Evolutionary conservation across 2,113 vertebrate species (phyloP).

Genomic region (Mormoops blainvillei): DNA sequence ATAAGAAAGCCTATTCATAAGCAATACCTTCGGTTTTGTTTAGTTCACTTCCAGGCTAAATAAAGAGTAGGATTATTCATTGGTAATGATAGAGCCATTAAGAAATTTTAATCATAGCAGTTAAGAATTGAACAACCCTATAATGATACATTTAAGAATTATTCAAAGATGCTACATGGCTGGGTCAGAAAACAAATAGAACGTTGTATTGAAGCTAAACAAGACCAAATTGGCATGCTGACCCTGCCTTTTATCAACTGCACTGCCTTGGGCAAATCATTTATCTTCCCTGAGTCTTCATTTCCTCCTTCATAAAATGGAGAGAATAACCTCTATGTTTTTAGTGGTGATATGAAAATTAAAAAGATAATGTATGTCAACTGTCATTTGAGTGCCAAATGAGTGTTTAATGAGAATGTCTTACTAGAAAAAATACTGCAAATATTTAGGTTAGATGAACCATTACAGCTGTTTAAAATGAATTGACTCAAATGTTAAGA

Average conservation of each 20-base stretch:
- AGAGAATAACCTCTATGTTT: neutral
- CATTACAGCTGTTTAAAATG: constrained; percentile 17
- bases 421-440: constrained; percentile 5
- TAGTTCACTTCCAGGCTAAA: constrained; percentile 35
- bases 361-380: neutral
- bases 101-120: constrained; percentile 30
- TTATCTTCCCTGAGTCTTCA: neutral
- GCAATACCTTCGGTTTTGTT: constrained; percentile 22
- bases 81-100: constrained; percentile 6
- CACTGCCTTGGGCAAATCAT: neutral
- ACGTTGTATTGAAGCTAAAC: neutral
- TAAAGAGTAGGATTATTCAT: constrained; percentile 26
- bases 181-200: constrained; percentile 8
- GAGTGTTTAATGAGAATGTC: neutral
- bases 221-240: neutral
- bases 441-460: neutral
- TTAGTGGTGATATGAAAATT: constrained; percentile 22
- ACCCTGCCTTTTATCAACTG: neutral
- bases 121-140: neutral
- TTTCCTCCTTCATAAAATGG: constrained; percentile 2
- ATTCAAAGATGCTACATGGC: neutral
- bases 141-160: constrained; percentile 36
- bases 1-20: constrained; percentile 44
- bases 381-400: constrained; percentile 8
- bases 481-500: neutral